Evolutionary conservation across 2,888 invertebrate species (phyloP), one percentile per base, ranked within the genome.

Genomic region (Clistopyga incitator): DNA sequence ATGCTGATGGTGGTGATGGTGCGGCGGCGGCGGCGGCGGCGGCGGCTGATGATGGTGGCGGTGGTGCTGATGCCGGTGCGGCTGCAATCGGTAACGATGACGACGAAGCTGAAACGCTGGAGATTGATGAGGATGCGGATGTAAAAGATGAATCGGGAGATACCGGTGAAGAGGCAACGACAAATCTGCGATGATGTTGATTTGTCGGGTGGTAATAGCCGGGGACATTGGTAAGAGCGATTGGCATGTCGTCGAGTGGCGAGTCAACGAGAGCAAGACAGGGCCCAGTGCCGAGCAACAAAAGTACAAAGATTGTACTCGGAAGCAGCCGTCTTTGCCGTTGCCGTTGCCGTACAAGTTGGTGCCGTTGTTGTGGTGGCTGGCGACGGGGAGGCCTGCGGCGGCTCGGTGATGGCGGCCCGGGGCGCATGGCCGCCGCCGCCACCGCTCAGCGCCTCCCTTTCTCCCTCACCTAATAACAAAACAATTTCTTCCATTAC

Each of bases 401-500:
- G 94, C 94, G 91, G 92, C 92, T 91, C 90, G 89, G 88, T 90
- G 89, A 90, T 92, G 94, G 94, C 94, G 94, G 94, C 94, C 94
- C 94, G 94, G 94, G 94, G 94, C 94, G 94, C 95, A 95, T 95
- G 94, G 94, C 95, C 95, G 94, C 94, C 94, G 94, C 93, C 94
- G 93, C 93, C 94, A 93, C 93, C 93, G 92, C 90, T 92, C 92
- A 91, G 92, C 92, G 91, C 93, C 93, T 93, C 92, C 92, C 90
- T 90, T 90, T 91, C n/a, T n/a, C 88, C 89, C 90, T 90, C 89
- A 92, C 92, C 92, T 92, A 83, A 8, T 86, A 84, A 72, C 70
- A 78, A 38, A 77, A 67, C 25, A 23, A 67, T 23, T 47, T 47
- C 47, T 6, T 3, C 15, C 23, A 25, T 67, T 47, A 23, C 4